Base-by-base conservation (phyloP, 2,888 invertebrate species). In the Agrenia bidenticulata region DNA sequence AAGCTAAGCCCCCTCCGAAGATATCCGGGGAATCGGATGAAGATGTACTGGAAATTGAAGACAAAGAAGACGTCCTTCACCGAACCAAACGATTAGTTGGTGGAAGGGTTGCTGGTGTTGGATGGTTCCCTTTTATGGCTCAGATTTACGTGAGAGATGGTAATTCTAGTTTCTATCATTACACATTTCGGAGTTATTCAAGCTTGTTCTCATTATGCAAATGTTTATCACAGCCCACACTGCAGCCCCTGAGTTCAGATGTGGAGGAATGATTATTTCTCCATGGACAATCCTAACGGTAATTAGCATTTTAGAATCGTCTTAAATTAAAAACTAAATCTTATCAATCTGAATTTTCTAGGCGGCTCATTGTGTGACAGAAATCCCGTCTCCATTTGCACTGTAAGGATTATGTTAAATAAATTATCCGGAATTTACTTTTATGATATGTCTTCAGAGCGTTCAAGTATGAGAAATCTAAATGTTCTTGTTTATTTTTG, bases 281-380 rank as follows among this genome's bases (percentile, higher is more conserved):
- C 82, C 86, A 32, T 85, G 85, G 54, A 90, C 92, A 78, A 85
- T 92, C 77, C 77, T 95, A 2, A 94, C 94, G 0, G 32, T 32
- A 32, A 32, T 11, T 32, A n/a, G n/a, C n/a, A n/a, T n/a, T n/a
- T n/a, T n/a, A n/a, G n/a, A n/a, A n/a, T n/a, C n/a, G n/a, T n/a
- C n/a, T n/a, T n/a, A n/a, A n/a, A n/a, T n/a, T n/a, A n/a, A n/a
- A n/a, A n/a, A n/a, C n/a, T n/a, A n/a, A n/a, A n/a, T n/a, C n/a
- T n/a, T n/a, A n/a, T n/a, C n/a, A n/a, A n/a, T n/a, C n/a, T n/a
- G n/a, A n/a, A n/a, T n/a, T n/a, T n/a, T 11, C 15, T 19, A 17
- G 45, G 94, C 94, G 1, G 94, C 94, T 0, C 94, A 94, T 83
- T 95, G 95, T 78, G 94, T 94, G 0, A 85, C 90, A 66, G 93